Percentiles rank a stretch among this genome's conserved stretches.
These are phyloP conservation scores for Mycteria americana DNA, from an alignment of 2,797 vertebrate species.

Conservation along the genomic window DNA sequence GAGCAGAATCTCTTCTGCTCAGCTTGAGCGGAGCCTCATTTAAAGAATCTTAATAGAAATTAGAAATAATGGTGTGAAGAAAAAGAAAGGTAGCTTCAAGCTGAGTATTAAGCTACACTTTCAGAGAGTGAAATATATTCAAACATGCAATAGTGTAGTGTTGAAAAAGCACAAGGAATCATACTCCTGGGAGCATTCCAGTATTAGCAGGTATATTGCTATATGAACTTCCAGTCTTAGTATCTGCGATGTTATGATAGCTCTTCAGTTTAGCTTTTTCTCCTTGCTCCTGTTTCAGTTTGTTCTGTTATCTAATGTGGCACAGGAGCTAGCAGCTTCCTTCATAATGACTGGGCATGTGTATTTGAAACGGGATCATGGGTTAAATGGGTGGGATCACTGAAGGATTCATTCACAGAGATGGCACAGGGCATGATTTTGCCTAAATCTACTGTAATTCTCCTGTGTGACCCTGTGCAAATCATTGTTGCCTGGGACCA, in stretches of 20 bases:
- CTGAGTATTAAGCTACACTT: not conserved
- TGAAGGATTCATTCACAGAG: not conserved
- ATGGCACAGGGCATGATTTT: not conserved
- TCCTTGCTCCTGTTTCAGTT: not conserved
- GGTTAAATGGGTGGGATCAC: not conserved
- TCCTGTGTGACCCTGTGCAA: not conserved
- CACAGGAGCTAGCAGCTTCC: not conserved
- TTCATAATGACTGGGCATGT: fast-evolving
- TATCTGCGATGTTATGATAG: not conserved
- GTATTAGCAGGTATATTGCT: not conserved
- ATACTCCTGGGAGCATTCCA: not conserved
- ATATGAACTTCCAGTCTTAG: not conserved
- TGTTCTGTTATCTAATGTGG: not conserved
- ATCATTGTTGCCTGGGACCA: not conserved
- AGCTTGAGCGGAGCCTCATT: not conserved
- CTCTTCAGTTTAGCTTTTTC: not conserved
- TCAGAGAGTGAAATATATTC: not conserved
- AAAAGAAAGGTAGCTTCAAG: not conserved
- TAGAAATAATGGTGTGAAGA: not conserved
- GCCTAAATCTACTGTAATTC: not conserved
- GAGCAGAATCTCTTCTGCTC: not conserved
- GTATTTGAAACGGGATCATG: not conserved
- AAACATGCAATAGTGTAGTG: not conserved
- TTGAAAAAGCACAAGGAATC: not conserved
- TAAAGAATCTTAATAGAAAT: not conserved